A percentile compares a stretch with the other conserved stretches of the same genome.
Conservation (phyloP, 2,888 invertebrate genomes). For the Cetonia aurata region DNA sequence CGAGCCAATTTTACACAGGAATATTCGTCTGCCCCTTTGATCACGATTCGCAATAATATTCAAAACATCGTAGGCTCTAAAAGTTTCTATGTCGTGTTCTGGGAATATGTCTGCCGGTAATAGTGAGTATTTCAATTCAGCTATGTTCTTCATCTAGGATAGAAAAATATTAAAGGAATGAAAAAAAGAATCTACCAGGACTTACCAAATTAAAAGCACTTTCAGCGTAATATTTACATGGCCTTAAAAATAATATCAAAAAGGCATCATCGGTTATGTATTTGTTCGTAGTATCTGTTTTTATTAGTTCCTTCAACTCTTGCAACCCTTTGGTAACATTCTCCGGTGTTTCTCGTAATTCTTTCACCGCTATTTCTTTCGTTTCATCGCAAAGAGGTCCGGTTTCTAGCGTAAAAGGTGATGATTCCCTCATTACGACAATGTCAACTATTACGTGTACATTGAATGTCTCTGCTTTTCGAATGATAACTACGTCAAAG, state of each 20-base stretch:
- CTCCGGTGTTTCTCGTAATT: slow-evolving; percentile 81
- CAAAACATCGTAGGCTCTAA: slow-evolving; percentile 79
- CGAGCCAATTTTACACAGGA: slow-evolving; percentile 80
- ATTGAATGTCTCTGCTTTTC: too few species aligned
- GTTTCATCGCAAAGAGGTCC: slow-evolving; percentile 69
- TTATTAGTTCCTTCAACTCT: slow-evolving; percentile 73
- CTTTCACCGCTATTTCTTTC: slow-evolving; percentile 72
- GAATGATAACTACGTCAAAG: too few species aligned
- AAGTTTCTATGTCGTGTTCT: slow-evolving; percentile 75
- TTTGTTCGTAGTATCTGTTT: slow-evolving; percentile 75
- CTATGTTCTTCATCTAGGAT: slow-evolving; percentile 80
- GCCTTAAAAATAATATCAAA: slow-evolving; percentile 81
- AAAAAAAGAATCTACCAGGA: too few species aligned
- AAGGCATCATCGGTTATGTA: slow-evolving; percentile 82
- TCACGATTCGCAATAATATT: slow-evolving; percentile 84
- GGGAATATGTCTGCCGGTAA: slow-evolving; percentile 77
- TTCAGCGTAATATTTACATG: slow-evolving; percentile 86
- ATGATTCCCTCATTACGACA: neutral
- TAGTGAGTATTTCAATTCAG: slow-evolving; percentile 77
- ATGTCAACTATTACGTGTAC: too few species aligned
- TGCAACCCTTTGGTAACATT: slow-evolving; percentile 72
- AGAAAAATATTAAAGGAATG: neutral
- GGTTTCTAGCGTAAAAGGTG: slow-evolving; percentile 72
- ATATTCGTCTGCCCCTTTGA: slow-evolving; percentile 80
- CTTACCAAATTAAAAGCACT: slow-evolving; percentile 84